Evolutionary conservation across 2,888 invertebrate genomes (phyloP).

Genomic region (Ametastegia equiseti): DNA sequence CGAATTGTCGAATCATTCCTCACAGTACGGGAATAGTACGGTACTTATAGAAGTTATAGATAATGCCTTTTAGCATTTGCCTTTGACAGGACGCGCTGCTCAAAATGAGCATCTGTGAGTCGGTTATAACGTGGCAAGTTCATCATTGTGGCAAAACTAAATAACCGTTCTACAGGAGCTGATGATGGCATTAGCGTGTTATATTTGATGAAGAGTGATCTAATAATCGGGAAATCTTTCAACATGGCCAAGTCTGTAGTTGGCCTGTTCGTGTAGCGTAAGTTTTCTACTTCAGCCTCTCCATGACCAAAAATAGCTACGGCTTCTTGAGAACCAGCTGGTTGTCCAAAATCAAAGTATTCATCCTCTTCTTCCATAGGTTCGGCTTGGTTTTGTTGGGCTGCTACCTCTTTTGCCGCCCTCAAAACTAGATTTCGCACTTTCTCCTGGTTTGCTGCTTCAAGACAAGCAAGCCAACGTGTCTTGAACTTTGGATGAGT

Average conservation of each 20-base stretch:
- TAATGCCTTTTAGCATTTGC: background rate
- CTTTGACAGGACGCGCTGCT: background rate
- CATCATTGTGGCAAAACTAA: background rate
- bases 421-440: background rate
- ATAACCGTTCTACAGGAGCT: background rate
- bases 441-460: background rate
- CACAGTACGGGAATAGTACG: too few relatives aligned
- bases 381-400: background rate
- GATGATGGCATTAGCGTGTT: background rate
- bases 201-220: background rate
- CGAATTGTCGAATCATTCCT: too few relatives aligned
- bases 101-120: background rate
- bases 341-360: constrained; percentile 8
- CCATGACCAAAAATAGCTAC: background rate
- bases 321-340: background rate
- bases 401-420: background rate
- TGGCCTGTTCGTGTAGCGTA: background rate
- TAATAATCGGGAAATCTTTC: background rate
- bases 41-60: too few relatives aligned
- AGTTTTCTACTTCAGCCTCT: background rate
- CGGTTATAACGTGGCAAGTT: background rate
- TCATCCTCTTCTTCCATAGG: background rate
- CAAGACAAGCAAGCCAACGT: background rate
- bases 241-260: background rate
- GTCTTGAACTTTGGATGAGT: background rate